phyloP scores from a whole-genome alignment of 2,113 vertebrate genomes.

The Buteo buteo region DNA sequence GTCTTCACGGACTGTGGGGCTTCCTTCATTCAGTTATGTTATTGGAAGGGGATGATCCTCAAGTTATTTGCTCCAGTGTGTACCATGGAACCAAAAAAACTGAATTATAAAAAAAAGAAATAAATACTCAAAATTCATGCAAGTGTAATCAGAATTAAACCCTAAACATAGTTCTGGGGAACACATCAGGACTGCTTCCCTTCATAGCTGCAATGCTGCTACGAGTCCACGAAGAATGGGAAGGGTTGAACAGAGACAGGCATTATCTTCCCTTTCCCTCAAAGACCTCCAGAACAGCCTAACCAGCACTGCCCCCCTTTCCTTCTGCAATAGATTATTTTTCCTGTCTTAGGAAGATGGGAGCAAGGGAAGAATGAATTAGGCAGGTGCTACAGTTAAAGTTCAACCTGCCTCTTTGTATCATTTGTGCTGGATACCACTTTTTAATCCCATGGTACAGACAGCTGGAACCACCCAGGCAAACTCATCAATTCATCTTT shows the following conservation, averaged over 20 bases:
- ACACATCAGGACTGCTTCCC: not conserved
- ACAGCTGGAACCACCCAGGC: not conserved
- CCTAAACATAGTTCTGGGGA: not conserved
- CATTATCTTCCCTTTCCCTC: not conserved
- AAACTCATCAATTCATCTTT: not conserved
- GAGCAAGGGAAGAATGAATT: not conserved
- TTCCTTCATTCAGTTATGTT: not conserved
- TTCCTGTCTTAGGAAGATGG: not conserved
- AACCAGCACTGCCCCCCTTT: not conserved
- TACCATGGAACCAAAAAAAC: not conserved
- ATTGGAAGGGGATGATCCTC: not conserved
- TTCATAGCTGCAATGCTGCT: not conserved
- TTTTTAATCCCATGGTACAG: not conserved
- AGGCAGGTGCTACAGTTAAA: not conserved
- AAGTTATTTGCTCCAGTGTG: not conserved
- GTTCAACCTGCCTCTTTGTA: not conserved
- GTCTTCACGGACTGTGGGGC: not conserved
- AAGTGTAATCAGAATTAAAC: not conserved
- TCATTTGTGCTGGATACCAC: not conserved
- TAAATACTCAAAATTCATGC: not conserved
- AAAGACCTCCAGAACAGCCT: not conserved
- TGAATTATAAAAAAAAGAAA: not conserved
- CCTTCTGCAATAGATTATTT: not conserved
- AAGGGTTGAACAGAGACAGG: not conserved
- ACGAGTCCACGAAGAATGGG: rapidly evolving